phyloP scores from a whole-genome alignment of 2,797 vertebrate genomes.

The Leptodactylus fallax region DNA sequence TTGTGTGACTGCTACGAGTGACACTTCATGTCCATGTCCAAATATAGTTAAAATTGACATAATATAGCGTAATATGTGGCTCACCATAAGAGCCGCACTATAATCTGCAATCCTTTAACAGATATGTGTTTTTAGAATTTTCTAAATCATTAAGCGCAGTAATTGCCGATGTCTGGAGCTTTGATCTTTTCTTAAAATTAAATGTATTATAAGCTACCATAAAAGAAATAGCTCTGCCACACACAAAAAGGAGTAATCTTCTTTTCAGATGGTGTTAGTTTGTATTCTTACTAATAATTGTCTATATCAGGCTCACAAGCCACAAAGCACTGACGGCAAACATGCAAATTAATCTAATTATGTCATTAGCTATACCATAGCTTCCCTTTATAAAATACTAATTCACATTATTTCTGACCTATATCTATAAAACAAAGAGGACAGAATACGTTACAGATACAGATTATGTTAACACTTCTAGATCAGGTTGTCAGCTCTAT shows the following conservation, averaged over 20 bases:
- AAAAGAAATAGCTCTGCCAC: slow-evolving; percentile 8
- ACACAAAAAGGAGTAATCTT: slow-evolving; percentile 39
- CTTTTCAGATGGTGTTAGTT: slow-evolving; percentile 34
- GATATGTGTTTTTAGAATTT: not conserved
- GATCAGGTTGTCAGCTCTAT: not conserved
- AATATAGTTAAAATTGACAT: not conserved
- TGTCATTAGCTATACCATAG: slow-evolving; percentile 35
- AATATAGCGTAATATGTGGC: not conserved
- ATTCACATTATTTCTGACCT: not conserved
- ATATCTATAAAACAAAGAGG: not conserved
- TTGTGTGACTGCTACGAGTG: not conserved
- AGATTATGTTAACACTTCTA: not conserved
- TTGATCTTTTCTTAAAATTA: slow-evolving; percentile 29
- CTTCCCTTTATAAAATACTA: not conserved
- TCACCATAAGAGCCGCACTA: not conserved
- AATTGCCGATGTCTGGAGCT: slow-evolving; percentile 10
- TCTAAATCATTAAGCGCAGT: slow-evolving; percentile 9
- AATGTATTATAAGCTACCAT: slow-evolving; percentile 26
- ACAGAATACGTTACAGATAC: not conserved
- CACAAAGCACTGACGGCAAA: slow-evolving; percentile 31
- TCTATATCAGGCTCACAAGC: not conserved
- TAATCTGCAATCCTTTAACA: not conserved
- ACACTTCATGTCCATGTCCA: not conserved
- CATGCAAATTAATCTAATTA: slow-evolving; percentile 48
- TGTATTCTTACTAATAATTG: slow-evolving; percentile 13